Base-by-base conservation (phyloP, 2,888 invertebrate genomes). In the Pollenia labialis region DNA sequence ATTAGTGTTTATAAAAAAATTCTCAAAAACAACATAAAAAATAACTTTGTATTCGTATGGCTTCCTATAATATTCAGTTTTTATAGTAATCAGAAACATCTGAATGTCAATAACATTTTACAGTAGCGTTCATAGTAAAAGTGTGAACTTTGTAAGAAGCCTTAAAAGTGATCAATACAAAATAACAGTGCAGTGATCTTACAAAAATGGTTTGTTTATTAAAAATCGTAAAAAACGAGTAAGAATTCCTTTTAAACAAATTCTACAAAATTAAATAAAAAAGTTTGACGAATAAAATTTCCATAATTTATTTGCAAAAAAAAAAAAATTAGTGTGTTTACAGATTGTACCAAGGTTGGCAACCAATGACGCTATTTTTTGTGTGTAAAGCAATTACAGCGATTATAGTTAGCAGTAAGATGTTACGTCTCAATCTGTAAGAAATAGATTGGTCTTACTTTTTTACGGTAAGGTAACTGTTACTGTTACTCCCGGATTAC, bases 81-180 rank as follows among this genome's bases (percentile, higher is more conserved):
- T 64, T 2, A 3, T 56, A 18, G 23, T 40, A 69, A 64, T 69
- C 11, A 62, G 42, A 69, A 69, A 32, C 11, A 58, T 72, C 32
- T 32, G 23, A 87, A 83, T 83, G 83, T 69, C 87, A 84, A 56
- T 77, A 84, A 77, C 86, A 86, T 66, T 75, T 11, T 7, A 44
- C 42, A 18, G 46, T 11, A 64, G 46, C 4, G 50, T 64, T 40
- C 40, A 52, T 54, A 40, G 32, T 42, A 56, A 64, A 52, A 75
- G 50, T 68, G 54, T 79, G 52, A 76, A 64, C 40, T 69, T 68
- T 75, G 16, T 81, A 16, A 69, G 88, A 88, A 88, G 81, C 88
- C 87, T 12, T 86, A 82, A 58, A 88, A 88, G 87, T 87, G 87
- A 83, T 83, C 62, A 58, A 66, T 60, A 72, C 16, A 32, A 50